These are phyloP conservation scores for Alethe diademata DNA, from an alignment of 2,113 vertebrate genomes.

Conservation along the genomic window DNA sequence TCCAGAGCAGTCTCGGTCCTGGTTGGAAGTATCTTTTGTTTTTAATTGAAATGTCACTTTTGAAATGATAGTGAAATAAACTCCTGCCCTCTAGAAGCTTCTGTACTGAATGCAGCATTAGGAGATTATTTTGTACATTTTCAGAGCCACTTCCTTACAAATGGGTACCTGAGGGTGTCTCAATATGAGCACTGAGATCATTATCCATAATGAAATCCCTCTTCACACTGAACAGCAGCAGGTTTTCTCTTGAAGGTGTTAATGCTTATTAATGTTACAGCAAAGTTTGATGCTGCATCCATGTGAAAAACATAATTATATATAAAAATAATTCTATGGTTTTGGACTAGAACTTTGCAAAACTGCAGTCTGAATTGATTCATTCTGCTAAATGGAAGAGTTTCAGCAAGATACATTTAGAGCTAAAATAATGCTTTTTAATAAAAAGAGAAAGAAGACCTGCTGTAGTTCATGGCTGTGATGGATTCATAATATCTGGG, in stretches of 20 bases:
- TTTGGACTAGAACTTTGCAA: neutral
- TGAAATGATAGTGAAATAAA: neutral
- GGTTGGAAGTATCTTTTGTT: neutral
- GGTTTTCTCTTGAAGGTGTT: neutral
- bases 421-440: neutral
- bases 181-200: neutral
- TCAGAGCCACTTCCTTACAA: neutral
- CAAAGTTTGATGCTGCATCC: neutral
- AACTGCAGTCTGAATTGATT: neutral
- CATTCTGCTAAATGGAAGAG: neutral
- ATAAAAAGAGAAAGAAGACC: neutral
- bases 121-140: neutral
- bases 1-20: slow-evolving; percentile 7
- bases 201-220: neutral
- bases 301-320: neutral
- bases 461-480: neutral
- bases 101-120: neutral
- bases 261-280: neutral
- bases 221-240: neutral
- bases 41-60: neutral
- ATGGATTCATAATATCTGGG: neutral
- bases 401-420: neutral
- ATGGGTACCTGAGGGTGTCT: neutral
- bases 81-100: slow-evolving; percentile 50
- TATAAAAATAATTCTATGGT: neutral